Evolutionary conservation across 2,888 invertebrate genomes (phyloP), one percentile per base, ranked within the genome.

Genomic region (Lepidocyrtoides sp.): DNA sequence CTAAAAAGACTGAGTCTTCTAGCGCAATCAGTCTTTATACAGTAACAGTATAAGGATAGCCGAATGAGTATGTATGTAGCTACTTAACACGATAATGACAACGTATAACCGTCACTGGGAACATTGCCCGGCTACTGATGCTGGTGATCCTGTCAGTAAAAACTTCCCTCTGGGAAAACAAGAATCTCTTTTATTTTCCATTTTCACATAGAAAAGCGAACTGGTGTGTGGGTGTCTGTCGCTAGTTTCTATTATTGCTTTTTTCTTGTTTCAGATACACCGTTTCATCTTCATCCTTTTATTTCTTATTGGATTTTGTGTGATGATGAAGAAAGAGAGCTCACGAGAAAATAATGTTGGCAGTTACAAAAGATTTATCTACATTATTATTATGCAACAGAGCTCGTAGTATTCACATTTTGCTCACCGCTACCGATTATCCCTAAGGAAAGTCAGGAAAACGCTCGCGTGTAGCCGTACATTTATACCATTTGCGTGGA

Each of bases 281-380:
- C 44, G 20, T 72, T 72, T 23, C 44, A 72, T 72, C 72, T 72
- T 66, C 32, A 66, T 66, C 66, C 20, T 44, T 44, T 72, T 0
- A 23, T 41, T 72, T n/a, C 77, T 51, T 77, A 77, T 77, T 81
- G 57, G 32, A 57, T 32, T 57, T 81, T 17, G 29, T 36, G 20
- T 57, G 29, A 17, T 36, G 72, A 57, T 32, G 57, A 20, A 54
- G 12, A 36, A 81, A 17, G 57, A 32, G 36, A 57, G 17, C 36
- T 17, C 5, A 20, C 17, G 36, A n/a, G 81, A 77, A 77, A 77
- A 77, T 48, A 36, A 57, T 48, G 54, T 20, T 51, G 77, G 36
- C 81, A 81, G 57, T 81, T 81, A 57, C 32, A 81, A 36, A 81
- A 81, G 81, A 81, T 81, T 81, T 81, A 57, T 81, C 51, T 77